Base-by-base conservation (phyloP, 1,140 invertebrate genomes). In the Papilio polytes region DNA sequence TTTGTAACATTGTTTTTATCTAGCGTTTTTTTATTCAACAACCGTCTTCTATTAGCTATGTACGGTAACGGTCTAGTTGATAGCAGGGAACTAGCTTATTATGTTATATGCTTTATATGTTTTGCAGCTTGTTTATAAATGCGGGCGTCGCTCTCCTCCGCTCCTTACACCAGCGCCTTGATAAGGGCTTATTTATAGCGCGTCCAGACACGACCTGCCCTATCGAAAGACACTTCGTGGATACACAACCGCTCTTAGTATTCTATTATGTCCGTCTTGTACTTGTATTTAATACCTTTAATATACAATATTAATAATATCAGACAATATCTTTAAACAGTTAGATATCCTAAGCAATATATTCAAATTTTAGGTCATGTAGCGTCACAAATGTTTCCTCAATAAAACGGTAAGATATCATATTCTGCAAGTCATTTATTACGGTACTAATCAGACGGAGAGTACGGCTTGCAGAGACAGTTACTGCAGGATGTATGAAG, bases 331-430 rank as follows among this genome's bases (percentile, higher is more conserved):
- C 36, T 51, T 51, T 51, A 20, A 31, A 70, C 63, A 31, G 63
- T 70, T 70, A 70, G 22, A 70, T 70, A 18, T 70, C 31, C 26
- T 70, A 70, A 70, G 12, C 13, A 63, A 3, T 36, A 70, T 31
- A 20, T 4, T 12, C 59, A 26, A 70, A 26, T 63, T 63, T 26
- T 13, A 70, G 22, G 26, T 70, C 63, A 12, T 31, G 7, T 36
- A 70, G 0, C 63, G 63, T 70, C 63, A 70, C 63, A 70, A 70
- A 70, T 70, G 13, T 70, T 31, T 31, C 26, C 63, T 70, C 63
- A 31, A 70, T 70, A 70, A 66, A 31, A 70, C 63, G 26, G 63
- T 70, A 63, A 12, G 9, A 36, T 70, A 31, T 31, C 1, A 66
- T 26, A 66, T 70, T 70, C 22, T 13, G 63, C 59, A 70, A 31